Conservation (phyloP, 2,888 invertebrate genomes). For the Phymatocera aterrima region DNA sequence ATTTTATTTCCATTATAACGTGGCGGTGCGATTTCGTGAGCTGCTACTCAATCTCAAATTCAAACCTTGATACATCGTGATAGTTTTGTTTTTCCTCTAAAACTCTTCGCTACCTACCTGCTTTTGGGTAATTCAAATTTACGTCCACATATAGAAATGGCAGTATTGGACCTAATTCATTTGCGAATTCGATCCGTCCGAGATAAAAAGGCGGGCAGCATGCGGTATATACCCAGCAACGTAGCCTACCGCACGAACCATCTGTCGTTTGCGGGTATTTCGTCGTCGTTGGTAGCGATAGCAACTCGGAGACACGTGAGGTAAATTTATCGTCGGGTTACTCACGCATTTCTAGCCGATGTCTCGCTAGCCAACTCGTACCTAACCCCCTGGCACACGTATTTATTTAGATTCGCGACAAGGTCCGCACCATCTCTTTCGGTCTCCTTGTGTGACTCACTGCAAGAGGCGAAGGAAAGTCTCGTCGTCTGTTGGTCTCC, state of each 20-base stretch:
- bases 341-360: slow-evolving; percentile 61
- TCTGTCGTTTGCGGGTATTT: slow-evolving; percentile 28
- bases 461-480: slow-evolving; percentile 44
- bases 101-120: too few species aligned
- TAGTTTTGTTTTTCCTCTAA: too few species aligned
- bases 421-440: slow-evolving; percentile 57
- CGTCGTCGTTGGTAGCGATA: slow-evolving; percentile 38
- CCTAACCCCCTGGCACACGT: slow-evolving; percentile 54
- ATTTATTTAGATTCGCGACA: slow-evolving; percentile 68
- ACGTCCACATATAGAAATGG: too few species aligned
- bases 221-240: background rate
- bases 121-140: too few species aligned
- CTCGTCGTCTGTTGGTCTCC: slow-evolving; percentile 35
- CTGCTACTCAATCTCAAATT: too few species aligned
- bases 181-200: background rate
- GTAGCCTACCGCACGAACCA: slow-evolving; percentile 8
- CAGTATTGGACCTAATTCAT: background rate
- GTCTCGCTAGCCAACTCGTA: slow-evolving; percentile 57
- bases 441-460: slow-evolving; percentile 52
- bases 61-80: too few species aligned
- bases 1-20: too few species aligned
- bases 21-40: too few species aligned
- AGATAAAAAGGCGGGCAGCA: slow-evolving; percentile 10
- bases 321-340: slow-evolving; percentile 55
- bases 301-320: slow-evolving; percentile 40